Base-by-base conservation (phyloP, 2,888 invertebrate genomes). In the Cataglyphis altisquamis region DNA sequence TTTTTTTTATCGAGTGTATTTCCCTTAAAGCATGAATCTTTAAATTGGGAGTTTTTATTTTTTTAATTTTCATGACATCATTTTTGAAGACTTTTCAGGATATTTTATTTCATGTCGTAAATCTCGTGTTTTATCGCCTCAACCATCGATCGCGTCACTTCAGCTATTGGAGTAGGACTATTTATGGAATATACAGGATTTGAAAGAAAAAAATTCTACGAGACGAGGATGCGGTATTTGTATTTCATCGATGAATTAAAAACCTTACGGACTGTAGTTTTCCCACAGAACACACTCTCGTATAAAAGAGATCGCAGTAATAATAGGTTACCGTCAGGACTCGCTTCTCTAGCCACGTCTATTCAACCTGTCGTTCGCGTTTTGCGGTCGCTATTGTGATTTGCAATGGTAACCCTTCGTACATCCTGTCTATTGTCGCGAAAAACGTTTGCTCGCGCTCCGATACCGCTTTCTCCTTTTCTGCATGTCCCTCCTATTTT, bases 311-410 rank as follows among this genome's bases (percentile, higher is more conserved):
- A 88, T 88, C 82, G 77, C 75, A 84, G 86, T 93, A 93, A 93
- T 93, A 91, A 92, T 91, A 92, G 90, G 87, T 75, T 81, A 84
- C 85, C 82, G 87, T 84, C 82, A 85, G 86, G 86, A 70, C 80
- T 88, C 89, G 91, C 68, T 87, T 89, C 89, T 91, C 91, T 90
- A 91, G 85, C 89, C 85, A 84, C 89, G 88, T 88, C 91, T 90
- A 92, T 93, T 92, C 91, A 93, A 92, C 92, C 92, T 93, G 94
- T 90, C 90, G 90, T 89, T 93, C 90, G 90, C 91, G 90, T 93
- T 89, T 92, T 93, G 94, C 91, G 94, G 94, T 94, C 90, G 90
- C 93, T 91, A 94, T 94, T 94, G 93, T 94, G 93, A 94, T 94
- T 93, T 93, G 92, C 91, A 90, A 90, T 91, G 90, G 91, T 91